These are phyloP conservation scores for Muntiacus muntjak DNA, from an alignment of 2,113 vertebrate genomes.

Conservation along the genomic window DNA sequence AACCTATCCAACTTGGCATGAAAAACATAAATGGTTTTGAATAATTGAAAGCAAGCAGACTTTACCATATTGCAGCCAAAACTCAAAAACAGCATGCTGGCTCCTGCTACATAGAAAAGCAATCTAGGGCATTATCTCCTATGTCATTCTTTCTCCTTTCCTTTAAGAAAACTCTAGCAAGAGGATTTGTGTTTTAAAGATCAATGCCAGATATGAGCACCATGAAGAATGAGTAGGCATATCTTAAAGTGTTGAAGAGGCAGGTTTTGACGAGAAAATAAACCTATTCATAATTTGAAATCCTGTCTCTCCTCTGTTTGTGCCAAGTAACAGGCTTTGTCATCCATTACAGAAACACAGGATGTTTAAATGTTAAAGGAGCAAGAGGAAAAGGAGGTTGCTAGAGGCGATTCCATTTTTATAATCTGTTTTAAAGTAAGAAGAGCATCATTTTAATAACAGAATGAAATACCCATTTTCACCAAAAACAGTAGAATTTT, in stretches of 20 bases:
- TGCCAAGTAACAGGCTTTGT: neutral
- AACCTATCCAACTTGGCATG: conserved; percentile 63
- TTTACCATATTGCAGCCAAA: conserved; percentile 63
- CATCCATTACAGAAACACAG: neutral
- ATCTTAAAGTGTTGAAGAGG: conserved; percentile 10
- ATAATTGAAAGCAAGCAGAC: conserved; percentile 61
- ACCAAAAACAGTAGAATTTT: neutral
- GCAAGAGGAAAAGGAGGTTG: neutral
- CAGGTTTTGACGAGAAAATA: neutral
- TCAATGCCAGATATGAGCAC: neutral
- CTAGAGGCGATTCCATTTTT: neutral
- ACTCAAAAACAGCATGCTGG: conserved; percentile 54
- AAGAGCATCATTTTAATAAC: neutral
- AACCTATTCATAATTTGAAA: neutral
- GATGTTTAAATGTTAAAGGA: neutral
- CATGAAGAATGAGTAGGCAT: neutral
- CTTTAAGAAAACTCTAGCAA: conserved; percentile 31
- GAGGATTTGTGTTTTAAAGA: neutral
- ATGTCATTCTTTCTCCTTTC: conserved; percentile 17
- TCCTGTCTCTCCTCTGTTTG: neutral
- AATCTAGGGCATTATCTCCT: conserved; percentile 41
- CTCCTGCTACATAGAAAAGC: conserved; percentile 36
- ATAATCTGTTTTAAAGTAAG: neutral
- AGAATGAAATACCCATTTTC: neutral
- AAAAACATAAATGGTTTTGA: conserved; percentile 59